Evolutionary conservation across 2,113 vertebrate species (phyloP), one percentile per base, ranked within the genome.

Genomic region (Salvelinus sp.): DNA sequence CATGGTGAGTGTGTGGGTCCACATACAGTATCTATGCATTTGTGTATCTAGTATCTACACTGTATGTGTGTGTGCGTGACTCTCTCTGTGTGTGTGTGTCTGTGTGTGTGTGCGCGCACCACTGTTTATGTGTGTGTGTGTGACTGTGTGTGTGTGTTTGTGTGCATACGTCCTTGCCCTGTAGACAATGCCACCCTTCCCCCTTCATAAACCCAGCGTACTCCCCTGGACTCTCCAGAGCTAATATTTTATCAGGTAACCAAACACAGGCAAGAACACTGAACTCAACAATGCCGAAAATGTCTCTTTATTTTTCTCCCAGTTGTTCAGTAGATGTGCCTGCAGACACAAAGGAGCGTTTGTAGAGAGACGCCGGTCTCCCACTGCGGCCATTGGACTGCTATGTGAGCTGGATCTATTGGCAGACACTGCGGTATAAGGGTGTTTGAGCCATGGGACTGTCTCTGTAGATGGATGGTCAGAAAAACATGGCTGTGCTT

Each of bases 281-380:
- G 68, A 79, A 33, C 54, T 69, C 72, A 72, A 74, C 77, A 75
- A 72, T 72, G 75, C 83, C 74, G 83, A 85, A 48, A 70, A 54
- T 38, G 67, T 79, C 67, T 73, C 68, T 85, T 86, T 90, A 88
- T 88, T 89, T 90, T 88, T 85, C 12, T 14, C 50, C 50, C 50
- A 16, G 50, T 54, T 54, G 50, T 54, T 54, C 50, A 54, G 50
- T 54, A 89, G 87, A 76, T n/a, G 79, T 65, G 25, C 50, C 14
- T 18, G 16, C 47, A 82, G 85, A 82, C 80, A 86, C 70, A 84
- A 63, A 69, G 3, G 71, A 62, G 73, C 38, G 0, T 82, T 70
- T 64, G 67, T 69, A 79, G 87, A 76, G 82, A 33, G 1, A 70
- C n/a, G 33, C 74, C 22, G 78, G 67, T 67, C 30, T 70, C 82